phyloP scores from a whole-genome alignment of 2,113 vertebrate species.

The Paracanthobrama guichenoti region DNA sequence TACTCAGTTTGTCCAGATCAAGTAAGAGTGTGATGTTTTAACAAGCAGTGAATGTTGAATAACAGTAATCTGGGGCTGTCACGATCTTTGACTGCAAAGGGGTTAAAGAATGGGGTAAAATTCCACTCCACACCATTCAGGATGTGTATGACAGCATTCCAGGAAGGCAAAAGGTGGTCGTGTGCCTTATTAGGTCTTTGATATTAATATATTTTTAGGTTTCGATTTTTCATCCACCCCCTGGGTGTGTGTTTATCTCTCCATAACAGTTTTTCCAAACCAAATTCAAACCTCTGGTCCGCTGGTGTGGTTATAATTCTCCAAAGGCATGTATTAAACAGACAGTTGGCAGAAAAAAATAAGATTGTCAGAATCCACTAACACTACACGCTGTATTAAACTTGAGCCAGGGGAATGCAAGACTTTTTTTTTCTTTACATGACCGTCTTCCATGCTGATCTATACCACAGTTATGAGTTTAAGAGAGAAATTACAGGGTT shows the following conservation, averaged over 20 bases:
- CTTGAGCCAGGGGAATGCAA: slow-evolving; percentile 36
- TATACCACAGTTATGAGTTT: slow-evolving; percentile 71
- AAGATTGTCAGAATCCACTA: slow-evolving; percentile 59
- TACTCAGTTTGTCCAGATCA: too few species aligned
- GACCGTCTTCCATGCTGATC: slow-evolving; percentile 66
- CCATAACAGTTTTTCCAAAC: slow-evolving; percentile 22
- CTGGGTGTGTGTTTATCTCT: slow-evolving; percentile 6
- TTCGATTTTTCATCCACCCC: background rate
- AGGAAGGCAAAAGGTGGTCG: slow-evolving; percentile 7
- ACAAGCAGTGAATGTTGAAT: too few species aligned
- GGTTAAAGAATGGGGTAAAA: background rate
- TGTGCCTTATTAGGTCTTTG: slow-evolving; percentile 29
- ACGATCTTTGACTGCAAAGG: too few species aligned
- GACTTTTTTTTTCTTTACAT: slow-evolving; percentile 56
- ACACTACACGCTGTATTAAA: slow-evolving; percentile 49
- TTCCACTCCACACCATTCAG: background rate
- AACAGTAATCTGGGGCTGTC: too few species aligned
- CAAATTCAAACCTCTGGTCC: slow-evolving; percentile 24
- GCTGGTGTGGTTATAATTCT: slow-evolving; percentile 46
- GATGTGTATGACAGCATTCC: background rate
- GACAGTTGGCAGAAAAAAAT: slow-evolving; percentile 58
- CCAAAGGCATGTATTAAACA: slow-evolving; percentile 60
- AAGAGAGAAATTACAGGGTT: slow-evolving; percentile 66
- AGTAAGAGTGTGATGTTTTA: too few species aligned
- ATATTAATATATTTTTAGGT: slow-evolving; percentile 36